Conservation (phyloP, 2,888 invertebrate species). For the Chromoteleia sp. region DNA sequence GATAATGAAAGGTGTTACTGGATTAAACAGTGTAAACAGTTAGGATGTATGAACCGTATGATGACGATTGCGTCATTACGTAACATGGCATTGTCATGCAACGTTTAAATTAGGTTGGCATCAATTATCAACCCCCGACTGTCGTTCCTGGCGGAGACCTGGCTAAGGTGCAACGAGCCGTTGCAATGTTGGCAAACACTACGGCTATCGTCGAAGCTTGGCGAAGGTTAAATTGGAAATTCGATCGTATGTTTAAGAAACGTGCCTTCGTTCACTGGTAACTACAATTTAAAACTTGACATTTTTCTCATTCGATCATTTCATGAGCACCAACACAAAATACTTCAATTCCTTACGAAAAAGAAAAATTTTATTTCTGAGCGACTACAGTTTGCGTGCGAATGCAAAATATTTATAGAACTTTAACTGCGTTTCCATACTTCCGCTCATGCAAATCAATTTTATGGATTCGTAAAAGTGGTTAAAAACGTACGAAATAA, state of each 20-base stretch:
- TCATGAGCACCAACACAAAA: background rate
- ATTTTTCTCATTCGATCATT: background rate
- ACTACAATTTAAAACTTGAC: background rate
- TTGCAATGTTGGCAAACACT: conserved; percentile 85
- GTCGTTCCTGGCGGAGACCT: conserved; percentile 84
- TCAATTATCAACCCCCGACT: conserved; percentile 81
- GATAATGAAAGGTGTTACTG: conserved; percentile 49
- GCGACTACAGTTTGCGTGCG: conserved; percentile 18
- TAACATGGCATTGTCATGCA: conserved; percentile 51
- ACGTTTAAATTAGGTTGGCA: conserved; percentile 83
- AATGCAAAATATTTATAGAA: conserved; percentile 6
- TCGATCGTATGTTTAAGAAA: conserved; percentile 88
- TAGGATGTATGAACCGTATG: conserved; percentile 53
- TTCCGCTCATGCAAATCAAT: conserved; percentile 30
- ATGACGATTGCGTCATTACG: conserved; percentile 42
- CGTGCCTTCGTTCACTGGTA: conserved; percentile 88
- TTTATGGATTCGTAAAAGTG: conserved; percentile 19
- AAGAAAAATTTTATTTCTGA: conserved; percentile 12
- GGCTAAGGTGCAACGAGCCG: conserved; percentile 87
- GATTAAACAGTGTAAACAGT: conserved; percentile 48
- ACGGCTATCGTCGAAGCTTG: conserved; percentile 88
- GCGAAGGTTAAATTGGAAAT: conserved; percentile 88
- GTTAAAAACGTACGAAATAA: conserved; percentile 18
- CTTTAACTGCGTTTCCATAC: background rate
- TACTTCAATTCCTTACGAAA: background rate